Percentiles rank a stretch among this genome's conserved stretches.
Conservation (phyloP, 2,888 invertebrate species). For the Melinopterus prodromus region DNA sequence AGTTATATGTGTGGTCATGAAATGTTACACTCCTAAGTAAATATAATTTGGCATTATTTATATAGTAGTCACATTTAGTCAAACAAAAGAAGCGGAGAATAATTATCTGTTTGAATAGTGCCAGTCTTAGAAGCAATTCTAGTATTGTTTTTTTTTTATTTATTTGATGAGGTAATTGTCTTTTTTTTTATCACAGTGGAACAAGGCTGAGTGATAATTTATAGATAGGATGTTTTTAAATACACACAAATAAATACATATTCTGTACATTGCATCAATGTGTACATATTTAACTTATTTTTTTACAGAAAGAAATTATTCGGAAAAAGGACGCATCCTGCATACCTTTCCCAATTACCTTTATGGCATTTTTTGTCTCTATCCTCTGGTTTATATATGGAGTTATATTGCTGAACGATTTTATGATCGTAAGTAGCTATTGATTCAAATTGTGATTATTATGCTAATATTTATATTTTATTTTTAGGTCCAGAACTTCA, state of each 20-base stretch:
- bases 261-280: not conserved
- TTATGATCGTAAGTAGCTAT: conserved; percentile 74
- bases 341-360: conserved; percentile 88
- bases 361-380: conserved; percentile 82
- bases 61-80: too few species aligned
- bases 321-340: conserved; percentile 83
- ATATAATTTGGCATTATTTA: too few species aligned
- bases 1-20: not conserved
- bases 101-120: too few species aligned
- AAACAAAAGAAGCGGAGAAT: too few species aligned
- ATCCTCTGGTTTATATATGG: conserved; percentile 85
- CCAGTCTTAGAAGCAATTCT: too few species aligned
- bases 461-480: conserved; percentile 4
- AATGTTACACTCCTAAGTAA: not conserved
- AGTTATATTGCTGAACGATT: conserved; percentile 75
- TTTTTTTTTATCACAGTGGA: too few species aligned
- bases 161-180: too few species aligned
- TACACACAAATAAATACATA: too few species aligned
- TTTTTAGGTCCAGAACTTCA: conserved; percentile 76
- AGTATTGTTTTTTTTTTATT: too few species aligned
- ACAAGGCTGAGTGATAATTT: too few species aligned
- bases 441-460: conserved; percentile 35
- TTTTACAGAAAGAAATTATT: conserved; percentile 78
- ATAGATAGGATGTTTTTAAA: too few species aligned
- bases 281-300: conserved; percentile 35